Evolutionary conservation across 2,113 vertebrate species (phyloP), one percentile per base, ranked within the genome.

Genomic region (Psittacus erithacus): DNA sequence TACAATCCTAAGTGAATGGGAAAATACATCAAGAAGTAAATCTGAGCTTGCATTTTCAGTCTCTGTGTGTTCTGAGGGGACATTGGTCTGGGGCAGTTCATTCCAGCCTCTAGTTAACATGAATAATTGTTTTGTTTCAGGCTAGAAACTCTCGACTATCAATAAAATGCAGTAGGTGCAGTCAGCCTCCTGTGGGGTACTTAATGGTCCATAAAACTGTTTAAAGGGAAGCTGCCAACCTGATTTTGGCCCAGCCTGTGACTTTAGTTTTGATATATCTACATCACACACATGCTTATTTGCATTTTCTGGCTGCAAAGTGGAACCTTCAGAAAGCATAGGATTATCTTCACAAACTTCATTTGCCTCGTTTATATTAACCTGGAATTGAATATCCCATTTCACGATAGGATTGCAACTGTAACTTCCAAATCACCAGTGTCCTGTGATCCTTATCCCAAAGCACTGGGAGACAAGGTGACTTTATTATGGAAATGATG

Each of bases 181-280:
- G 62, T 92, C 62, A 89, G 83, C 49, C 57, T 96, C 93, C 86
- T 91, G 59, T 59, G 59, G 63, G 92, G 77, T 94, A 85, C 77
- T 79, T 96, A 95, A 97, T 89, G 92, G 95, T 84, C 83, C 92
- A 85, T 92, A 93, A 93, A 95, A 96, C 59, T 92, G 74, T 80
- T 89, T 89, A 91, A 95, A 93, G 44, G 2, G 74, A 95, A 89
- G 86, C 80, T 87, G 86, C 88, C 91, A 96, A 96, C 77, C 70
- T 91, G 88, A 60, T 70, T 95, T 85, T 95, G 91, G 67, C 92
- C 91, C 74, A 92, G 80, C n/a, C 8, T 95, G 41, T 77, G 49
- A 59, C 31, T 91, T 75, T 17, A 82, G 62, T 65, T 89, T 91
- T 87, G 69, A 90, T 86, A 39, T 78, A 83, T 86, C 60, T 93